Evolutionary conservation across 2,113 vertebrate genomes (phyloP).

Genomic region (Mirounga angustirostris): DNA sequence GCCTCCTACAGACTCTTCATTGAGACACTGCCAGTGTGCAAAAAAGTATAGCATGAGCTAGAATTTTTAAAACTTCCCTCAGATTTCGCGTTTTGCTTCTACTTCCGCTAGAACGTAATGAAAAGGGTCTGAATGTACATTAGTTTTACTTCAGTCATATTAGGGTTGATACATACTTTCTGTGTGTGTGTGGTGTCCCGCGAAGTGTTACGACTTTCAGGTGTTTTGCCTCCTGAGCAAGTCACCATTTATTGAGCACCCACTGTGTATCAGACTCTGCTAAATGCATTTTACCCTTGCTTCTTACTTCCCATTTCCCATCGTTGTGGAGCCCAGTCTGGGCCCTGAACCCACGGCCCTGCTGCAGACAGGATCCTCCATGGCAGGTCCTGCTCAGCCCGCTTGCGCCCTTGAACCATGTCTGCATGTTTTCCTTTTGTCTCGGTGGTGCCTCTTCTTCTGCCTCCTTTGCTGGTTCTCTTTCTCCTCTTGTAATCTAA

Average conservation of each 20-base stretch:
- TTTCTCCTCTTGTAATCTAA: not conserved
- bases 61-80: not conserved
- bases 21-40: not conserved
- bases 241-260: not conserved
- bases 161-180: not conserved
- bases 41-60: not conserved
- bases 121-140: not conserved
- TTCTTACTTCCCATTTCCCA: not conserved
- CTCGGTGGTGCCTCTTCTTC: too few species aligned
- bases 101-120: not conserved
- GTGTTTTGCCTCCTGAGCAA: not conserved
- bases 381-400: not conserved
- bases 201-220: fast-evolving
- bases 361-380: not conserved
- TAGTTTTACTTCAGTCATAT: not conserved
- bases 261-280: not conserved
- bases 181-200: not conserved
- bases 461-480: not conserved
- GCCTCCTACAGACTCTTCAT: not conserved
- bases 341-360: not conserved
- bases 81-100: not conserved
- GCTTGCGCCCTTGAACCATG: fast-evolving
- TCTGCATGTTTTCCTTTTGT: not conserved
- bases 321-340: too few species aligned
- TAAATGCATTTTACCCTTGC: too few species aligned